Percentiles rank a stretch among this genome's conserved stretches.
These are phyloP conservation scores for Chaetodon trifascialis DNA, from an alignment of 2,113 vertebrate species.

Conservation along the genomic window DNA sequence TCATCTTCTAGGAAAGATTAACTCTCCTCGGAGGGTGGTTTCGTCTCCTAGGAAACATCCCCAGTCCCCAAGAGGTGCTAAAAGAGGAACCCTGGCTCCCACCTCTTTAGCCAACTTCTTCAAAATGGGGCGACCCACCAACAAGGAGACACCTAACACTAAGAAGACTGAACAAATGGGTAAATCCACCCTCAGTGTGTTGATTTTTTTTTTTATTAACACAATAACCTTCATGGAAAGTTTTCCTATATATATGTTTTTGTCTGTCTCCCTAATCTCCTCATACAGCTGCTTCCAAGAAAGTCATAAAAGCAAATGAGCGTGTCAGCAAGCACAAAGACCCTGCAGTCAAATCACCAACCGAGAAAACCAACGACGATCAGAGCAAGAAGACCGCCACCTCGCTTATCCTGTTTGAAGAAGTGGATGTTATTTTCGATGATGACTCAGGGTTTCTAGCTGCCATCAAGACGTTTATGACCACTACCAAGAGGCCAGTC, in stretches of 20 bases:
- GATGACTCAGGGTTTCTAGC: slow-evolving; percentile 95
- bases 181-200: slow-evolving; percentile 19
- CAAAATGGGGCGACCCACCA: slow-evolving; percentile 80
- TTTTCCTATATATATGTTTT: neutral
- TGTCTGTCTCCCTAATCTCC: neutral
- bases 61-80: slow-evolving; percentile 87
- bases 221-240: neutral
- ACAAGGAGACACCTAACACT: slow-evolving; percentile 52
- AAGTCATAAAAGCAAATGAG: slow-evolving; percentile 49
- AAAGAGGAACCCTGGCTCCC: slow-evolving; percentile 85
- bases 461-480: slow-evolving; percentile 98
- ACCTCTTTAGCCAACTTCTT: slow-evolving; percentile 93
- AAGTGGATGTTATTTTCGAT: slow-evolving; percentile 98
- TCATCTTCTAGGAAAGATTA: slow-evolving; percentile 86
- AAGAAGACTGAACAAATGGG: slow-evolving; percentile 66
- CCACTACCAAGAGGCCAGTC: slow-evolving; percentile 95
- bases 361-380: slow-evolving; percentile 82
- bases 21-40: slow-evolving; percentile 90
- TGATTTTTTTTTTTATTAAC: neutral
- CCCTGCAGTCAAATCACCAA: slow-evolving; percentile 34
- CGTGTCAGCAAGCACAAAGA: slow-evolving; percentile 38
- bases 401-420: slow-evolving; percentile 98
- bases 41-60: slow-evolving; percentile 91
- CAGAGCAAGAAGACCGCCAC: slow-evolving; percentile 90
- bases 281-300: slow-evolving; percentile 65